phyloP scores from a whole-genome alignment of 2,797 vertebrate genomes.

The Potorous gilbertii region DNA sequence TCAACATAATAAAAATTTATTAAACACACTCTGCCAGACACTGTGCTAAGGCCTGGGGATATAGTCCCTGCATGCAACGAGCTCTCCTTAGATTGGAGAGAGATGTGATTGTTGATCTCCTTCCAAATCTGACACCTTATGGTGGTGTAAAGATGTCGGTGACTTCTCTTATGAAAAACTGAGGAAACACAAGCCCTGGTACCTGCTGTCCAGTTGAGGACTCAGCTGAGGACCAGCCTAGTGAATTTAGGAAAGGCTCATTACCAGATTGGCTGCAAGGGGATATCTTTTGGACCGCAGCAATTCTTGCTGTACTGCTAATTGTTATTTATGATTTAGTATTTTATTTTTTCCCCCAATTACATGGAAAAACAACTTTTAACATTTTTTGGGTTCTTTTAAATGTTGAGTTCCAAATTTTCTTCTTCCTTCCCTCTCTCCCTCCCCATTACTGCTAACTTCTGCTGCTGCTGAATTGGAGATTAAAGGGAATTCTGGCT shows the following conservation, averaged over 20 bases:
- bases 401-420: no score
- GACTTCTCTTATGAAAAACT: not conserved
- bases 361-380: no score
- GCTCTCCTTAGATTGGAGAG: not conserved
- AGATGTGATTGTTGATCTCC: not conserved
- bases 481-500: not conserved
- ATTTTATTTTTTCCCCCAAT: not conserved
- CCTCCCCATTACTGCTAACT: no score
- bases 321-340: not conserved
- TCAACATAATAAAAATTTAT: not conserved
- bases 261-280: not conserved
- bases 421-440: no score
- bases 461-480: not conserved
- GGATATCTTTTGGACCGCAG: not conserved
- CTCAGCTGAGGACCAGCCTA: not conserved
- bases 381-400: no score
- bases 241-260: not conserved
- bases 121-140: not conserved
- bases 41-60: not conserved
- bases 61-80: not conserved
- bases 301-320: not conserved
- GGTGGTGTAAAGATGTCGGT: not conserved
- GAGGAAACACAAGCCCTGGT: not conserved
- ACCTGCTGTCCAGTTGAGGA: not conserved
- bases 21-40: not conserved